Percentiles rank a stretch among this genome's conserved stretches.
phyloP scores from a whole-genome alignment of 2,888 invertebrate genomes.

The Endotricha flammealis region DNA sequence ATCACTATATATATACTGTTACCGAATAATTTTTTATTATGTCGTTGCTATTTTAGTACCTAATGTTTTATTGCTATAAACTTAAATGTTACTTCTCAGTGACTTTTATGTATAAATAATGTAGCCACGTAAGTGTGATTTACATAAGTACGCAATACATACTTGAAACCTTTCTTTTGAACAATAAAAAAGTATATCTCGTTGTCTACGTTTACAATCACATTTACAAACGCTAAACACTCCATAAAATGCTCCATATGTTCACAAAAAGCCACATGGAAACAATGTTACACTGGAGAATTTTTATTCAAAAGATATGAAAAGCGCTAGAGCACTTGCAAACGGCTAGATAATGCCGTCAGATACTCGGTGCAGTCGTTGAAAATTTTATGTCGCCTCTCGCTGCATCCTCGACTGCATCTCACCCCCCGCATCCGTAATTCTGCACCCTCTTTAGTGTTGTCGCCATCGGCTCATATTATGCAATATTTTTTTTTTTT shows the following conservation, averaged over 20 bases:
- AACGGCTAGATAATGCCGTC: constrained; percentile 71
- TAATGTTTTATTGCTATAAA: too few species aligned
- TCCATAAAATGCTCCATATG: constrained; percentile 19
- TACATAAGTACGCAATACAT: too few species aligned
- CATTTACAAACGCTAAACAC: constrained; percentile 14
- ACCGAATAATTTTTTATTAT: too few species aligned
- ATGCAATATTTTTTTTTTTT: constrained; percentile 27
- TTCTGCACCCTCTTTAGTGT: constrained; percentile 39
- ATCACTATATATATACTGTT: too few species aligned
- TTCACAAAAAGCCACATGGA: constrained; percentile 26
- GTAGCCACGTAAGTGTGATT: too few species aligned
- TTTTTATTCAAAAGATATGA: constrained; percentile 69
- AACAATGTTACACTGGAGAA: constrained; percentile 50
- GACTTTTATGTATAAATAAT: too few species aligned
- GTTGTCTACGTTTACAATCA: neutral
- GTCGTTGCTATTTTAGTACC: too few species aligned
- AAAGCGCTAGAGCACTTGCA: constrained; percentile 59
- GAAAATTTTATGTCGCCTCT: constrained; percentile 73
- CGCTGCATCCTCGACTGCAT: constrained; percentile 59
- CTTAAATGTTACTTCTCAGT: too few species aligned
- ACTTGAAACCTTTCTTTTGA: too few species aligned
- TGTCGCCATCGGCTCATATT: constrained; percentile 32
- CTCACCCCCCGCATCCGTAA: constrained; percentile 41
- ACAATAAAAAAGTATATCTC: neutral
- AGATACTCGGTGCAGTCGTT: constrained; percentile 66